Conservation (phyloP, 2,888 invertebrate species). For the Endomychus coccineus region DNA sequence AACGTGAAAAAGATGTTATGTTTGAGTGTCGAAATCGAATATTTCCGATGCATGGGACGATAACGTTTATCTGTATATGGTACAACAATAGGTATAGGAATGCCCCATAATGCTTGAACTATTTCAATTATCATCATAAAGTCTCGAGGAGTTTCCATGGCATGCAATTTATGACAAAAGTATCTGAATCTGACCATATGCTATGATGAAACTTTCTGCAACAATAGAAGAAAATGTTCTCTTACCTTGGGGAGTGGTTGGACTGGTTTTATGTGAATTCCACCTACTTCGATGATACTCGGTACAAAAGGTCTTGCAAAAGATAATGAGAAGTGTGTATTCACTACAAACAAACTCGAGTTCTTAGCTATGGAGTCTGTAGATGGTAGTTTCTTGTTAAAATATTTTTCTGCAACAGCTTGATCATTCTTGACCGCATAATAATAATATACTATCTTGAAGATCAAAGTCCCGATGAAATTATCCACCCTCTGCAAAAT, state of each 20-base stretch:
- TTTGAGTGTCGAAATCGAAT: too few relatives aligned
- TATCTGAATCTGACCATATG: too few relatives aligned
- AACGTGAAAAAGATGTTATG: too few relatives aligned
- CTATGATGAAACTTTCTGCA: too few relatives aligned
- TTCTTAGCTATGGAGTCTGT: constrained; percentile 42
- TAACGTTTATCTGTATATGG: too few relatives aligned
- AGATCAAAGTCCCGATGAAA: constrained; percentile 24
- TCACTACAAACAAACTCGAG: constrained; percentile 45
- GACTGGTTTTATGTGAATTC: constrained; percentile 48
- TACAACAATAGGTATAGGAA: too few relatives aligned
- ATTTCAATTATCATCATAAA: too few relatives aligned
- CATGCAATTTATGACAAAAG: too few relatives aligned
- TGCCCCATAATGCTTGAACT: too few relatives aligned
- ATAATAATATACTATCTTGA: constrained; percentile 21
- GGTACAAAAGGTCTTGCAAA: constrained; percentile 44
- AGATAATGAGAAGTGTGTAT: constrained; percentile 42
- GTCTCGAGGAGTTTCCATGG: neutral
- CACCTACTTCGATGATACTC: constrained; percentile 48
- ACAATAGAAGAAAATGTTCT: too few relatives aligned
- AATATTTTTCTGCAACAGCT: constrained; percentile 27
- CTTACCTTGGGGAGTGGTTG: constrained; percentile 40
- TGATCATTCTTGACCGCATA: constrained; percentile 23
- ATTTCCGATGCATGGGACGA: too few relatives aligned
- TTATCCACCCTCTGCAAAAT: constrained; percentile 44
- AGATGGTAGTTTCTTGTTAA: constrained; percentile 31